A percentile compares a stretch with the other conserved stretches of the same genome.
These are phyloP conservation scores for Oceanites oceanicus DNA, from an alignment of 2,113 vertebrate genomes.

Conservation along the genomic window DNA sequence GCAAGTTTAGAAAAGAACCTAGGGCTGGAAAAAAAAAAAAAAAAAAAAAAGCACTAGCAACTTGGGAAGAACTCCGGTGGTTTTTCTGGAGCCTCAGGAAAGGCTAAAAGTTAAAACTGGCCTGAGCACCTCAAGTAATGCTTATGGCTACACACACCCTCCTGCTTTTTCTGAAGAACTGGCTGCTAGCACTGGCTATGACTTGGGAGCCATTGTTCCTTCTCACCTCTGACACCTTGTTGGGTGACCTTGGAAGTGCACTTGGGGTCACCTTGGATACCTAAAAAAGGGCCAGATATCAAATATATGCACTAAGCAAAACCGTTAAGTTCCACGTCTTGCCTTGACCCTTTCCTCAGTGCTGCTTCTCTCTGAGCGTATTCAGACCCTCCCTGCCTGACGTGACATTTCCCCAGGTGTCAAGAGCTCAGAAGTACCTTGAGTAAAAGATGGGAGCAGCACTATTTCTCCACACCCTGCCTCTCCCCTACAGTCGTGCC, in stretches of 20 bases:
- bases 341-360: background rate
- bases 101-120: background rate
- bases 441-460: background rate
- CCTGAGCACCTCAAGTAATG: background rate
- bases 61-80: background rate
- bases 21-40: background rate
- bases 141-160: background rate
- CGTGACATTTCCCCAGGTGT: background rate
- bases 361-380: background rate
- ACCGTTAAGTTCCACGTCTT: fast-evolving
- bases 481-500: background rate
- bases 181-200: background rate
- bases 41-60: background rate
- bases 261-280: background rate
- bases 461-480: background rate
- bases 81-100: background rate
- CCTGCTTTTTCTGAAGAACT: background rate
- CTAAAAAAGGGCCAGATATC: background rate
- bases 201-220: background rate
- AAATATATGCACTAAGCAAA: background rate
- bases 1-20: background rate
- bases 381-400: background rate
- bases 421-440: background rate
- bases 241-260: background rate
- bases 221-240: background rate